phyloP scores from a whole-genome alignment of 2,113 vertebrate genomes.

The Sphyrna mokarran region DNA sequence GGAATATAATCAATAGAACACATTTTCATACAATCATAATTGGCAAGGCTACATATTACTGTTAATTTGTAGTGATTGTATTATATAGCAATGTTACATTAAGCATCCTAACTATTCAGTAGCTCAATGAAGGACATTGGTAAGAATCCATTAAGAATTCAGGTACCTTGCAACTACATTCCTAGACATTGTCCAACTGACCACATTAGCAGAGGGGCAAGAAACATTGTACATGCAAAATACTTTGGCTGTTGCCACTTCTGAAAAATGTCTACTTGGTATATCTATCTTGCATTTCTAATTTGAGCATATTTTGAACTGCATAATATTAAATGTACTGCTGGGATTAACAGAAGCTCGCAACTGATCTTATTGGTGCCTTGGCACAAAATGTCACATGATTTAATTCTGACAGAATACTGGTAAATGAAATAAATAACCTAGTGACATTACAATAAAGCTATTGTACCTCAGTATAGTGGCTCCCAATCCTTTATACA shows the following conservation, averaged over 20 bases:
- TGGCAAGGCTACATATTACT: neutral
- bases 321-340: neutral
- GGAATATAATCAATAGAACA: neutral
- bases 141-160: neutral
- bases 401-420: neutral
- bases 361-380: neutral
- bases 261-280: neutral
- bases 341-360: neutral
- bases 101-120: neutral
- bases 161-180: neutral
- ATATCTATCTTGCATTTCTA: neutral
- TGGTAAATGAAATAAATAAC: neutral
- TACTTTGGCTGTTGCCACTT: neutral
- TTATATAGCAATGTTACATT: neutral
- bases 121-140: neutral
- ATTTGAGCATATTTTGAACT: neutral
- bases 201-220: neutral
- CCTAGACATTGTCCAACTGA: neutral
- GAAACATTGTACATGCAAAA: neutral
- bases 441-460: neutral
- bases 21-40: neutral
- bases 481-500: conserved; percentile 66
- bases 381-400: neutral
- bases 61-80: neutral
- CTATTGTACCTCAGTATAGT: conserved; percentile 61